Conservation (phyloP, 2,888 invertebrate species). For the Ophioninae sp. region DNA sequence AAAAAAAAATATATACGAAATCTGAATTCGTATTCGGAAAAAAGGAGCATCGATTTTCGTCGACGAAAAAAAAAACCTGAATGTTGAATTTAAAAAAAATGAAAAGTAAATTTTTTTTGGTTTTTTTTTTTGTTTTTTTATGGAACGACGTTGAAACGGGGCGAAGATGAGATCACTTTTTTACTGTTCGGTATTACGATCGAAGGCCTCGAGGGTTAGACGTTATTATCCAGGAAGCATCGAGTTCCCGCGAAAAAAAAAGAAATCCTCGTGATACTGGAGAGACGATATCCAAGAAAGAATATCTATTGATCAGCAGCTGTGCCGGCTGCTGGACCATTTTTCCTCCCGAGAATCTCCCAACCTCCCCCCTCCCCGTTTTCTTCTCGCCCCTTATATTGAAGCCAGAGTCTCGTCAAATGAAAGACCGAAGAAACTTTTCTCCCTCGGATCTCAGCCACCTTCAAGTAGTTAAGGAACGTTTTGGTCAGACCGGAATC, state of each 20-base stretch:
- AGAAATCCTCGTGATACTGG: constrained; percentile 3
- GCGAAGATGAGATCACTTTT: constrained; percentile 27
- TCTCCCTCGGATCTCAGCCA: constrained; percentile 13
- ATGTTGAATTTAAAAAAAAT: background rate
- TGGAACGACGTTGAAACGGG: constrained; percentile 16
- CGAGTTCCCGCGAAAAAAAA: constrained; percentile 22
- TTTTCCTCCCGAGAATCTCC: constrained; percentile 24
- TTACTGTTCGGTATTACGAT: background rate
- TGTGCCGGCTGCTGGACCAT: constrained; percentile 20
- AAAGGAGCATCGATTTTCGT: too few relatives aligned
- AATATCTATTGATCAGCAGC: constrained; percentile 54
- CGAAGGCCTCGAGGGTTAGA: background rate
- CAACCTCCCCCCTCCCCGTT: background rate
- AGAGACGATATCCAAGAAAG: constrained; percentile 39
- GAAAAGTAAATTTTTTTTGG: background rate
- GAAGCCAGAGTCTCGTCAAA: constrained; percentile 18
- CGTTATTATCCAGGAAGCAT: constrained; percentile 42
- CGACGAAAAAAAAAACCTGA: background rate
- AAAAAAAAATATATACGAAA: too few relatives aligned
- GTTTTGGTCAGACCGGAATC: constrained; percentile 54
- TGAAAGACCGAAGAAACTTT: constrained; percentile 45
- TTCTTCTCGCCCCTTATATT: constrained; percentile 15
- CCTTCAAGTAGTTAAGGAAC: constrained; percentile 55
- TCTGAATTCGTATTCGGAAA: too few relatives aligned
- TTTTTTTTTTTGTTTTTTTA: background rate